These are phyloP conservation scores for Rhodophaea formosa DNA, from an alignment of 2,888 invertebrate genomes.

Conservation along the genomic window DNA sequence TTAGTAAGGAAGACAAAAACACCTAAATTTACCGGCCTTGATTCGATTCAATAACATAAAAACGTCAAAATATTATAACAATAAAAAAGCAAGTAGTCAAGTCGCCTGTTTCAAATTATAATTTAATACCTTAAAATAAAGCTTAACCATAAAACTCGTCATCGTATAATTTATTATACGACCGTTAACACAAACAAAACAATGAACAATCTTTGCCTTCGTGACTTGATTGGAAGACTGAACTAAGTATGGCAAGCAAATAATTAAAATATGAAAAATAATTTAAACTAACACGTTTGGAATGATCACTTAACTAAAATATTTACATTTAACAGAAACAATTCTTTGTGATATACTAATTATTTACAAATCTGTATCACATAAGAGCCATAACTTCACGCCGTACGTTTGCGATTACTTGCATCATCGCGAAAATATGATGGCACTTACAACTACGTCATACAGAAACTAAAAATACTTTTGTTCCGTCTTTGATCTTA, in stretches of 20 bases:
- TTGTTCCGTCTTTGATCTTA: constrained; percentile 28
- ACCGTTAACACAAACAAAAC: constrained; percentile 71
- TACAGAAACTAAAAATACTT: constrained; percentile 20
- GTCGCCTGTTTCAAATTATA: constrained; percentile 4
- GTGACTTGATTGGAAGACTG: constrained; percentile 68
- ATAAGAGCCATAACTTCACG: constrained; percentile 28
- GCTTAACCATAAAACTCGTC: constrained; percentile 41
- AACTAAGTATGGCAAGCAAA: constrained; percentile 75
- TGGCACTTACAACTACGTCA: constrained; percentile 17
- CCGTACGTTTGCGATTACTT: neutral
- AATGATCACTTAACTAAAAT: constrained; percentile 66
- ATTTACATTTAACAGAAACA: constrained; percentile 77
- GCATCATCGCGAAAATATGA: neutral
- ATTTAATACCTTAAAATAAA: constrained; percentile 27
- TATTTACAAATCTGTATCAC: constrained; percentile 31
- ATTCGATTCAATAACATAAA: constrained; percentile 24
- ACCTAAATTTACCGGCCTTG: neutral
- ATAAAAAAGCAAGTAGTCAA: constrained; percentile 2
- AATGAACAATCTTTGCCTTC: constrained; percentile 62
- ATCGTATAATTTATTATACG: constrained; percentile 64
- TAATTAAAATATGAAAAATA: constrained; percentile 72
- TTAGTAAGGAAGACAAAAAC: constrained; percentile 1
- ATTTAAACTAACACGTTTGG: constrained; percentile 73
- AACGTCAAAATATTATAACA: constrained; percentile 14
- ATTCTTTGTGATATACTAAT: constrained; percentile 41